Evolutionary conservation across 53 echinoderm and acorn worm genomes (phyloP), one percentile per base, ranked within the genome.

Genomic region (Temnopleurus reevesii): DNA sequence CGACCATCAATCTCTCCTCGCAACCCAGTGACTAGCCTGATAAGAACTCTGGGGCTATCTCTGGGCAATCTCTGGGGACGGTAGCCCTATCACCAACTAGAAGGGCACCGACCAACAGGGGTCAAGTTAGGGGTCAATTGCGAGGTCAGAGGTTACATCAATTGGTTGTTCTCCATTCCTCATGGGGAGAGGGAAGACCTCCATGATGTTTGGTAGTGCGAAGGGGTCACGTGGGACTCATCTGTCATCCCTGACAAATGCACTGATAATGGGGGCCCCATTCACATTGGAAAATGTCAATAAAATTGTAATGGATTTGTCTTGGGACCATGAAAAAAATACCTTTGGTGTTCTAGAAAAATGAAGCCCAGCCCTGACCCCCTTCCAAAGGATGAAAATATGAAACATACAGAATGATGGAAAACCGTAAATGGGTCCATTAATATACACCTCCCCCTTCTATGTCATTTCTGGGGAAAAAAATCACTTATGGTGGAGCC

Each of bases 101-200:
- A 79, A 49, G 79, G 49, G 51, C 79, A 79, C 79, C 51, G 47
- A 18, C 47, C 18, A 79, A 46, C 49, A 49, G 49, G 10, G 49
- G 79, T 79, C 79, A 79, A 79, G 79, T 79, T 54, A 18, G 23
- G 46, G 85, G 85, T 85, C 85, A 85, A 60, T 26, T 85, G 26
- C 12, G 46, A 46, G 85, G 85, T 85, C 85, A 60, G 27, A 46
- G 85, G 85, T 85, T 85, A 85, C 23, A 59, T 85, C 85, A 85
- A 85, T 85, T 59, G 85, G 45, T 85, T 36, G 41, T 24, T 59
- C 45, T 33, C 12, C 28, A 49, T 5, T 5, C 25, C 45, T 83
- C 55, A 34, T 85, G 26, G 41, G 85, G 60, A 85, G 61, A 60
- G 83, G 8, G 7, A 8, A 57, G 85, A 85, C 85, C 85, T 85